A percentile compares a stretch with the other conserved stretches of the same genome.
Conservation (phyloP, 2,113 vertebrate species). For the Tautogolabrus adspersus region DNA sequence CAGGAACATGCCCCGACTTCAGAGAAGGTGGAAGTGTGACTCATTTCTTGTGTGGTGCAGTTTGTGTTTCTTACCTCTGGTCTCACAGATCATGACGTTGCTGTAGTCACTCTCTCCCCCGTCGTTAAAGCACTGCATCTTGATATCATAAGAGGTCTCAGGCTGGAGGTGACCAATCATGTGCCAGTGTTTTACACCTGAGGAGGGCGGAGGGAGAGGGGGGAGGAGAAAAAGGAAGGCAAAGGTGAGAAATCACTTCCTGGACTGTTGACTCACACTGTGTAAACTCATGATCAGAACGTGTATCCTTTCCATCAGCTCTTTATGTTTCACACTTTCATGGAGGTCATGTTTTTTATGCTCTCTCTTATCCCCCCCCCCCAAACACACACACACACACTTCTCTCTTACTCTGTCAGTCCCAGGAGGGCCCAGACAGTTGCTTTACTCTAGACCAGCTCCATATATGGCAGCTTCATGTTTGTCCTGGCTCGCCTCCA, state of each 20-base stretch:
- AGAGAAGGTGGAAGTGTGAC: constrained; percentile 40
- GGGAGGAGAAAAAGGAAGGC: not conserved
- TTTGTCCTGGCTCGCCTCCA: constrained; percentile 84
- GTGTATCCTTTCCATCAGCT: constrained; percentile 14
- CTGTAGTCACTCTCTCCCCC: constrained; percentile 95
- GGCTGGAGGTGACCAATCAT: constrained; percentile 93
- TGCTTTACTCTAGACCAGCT: constrained; percentile 77
- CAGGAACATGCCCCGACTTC: constrained; percentile 64
- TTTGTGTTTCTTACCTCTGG: constrained; percentile 86
- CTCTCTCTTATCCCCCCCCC: constrained; percentile 12
- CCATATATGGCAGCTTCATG: constrained; percentile 84
- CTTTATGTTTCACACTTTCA: constrained; percentile 36
- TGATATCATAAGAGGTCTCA: constrained; percentile 96
- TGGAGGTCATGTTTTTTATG: constrained; percentile 62
- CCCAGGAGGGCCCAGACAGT: constrained; percentile 73
- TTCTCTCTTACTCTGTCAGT: constrained; percentile 42
- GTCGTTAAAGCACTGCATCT: constrained; percentile 96
- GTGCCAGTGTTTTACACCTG: constrained; percentile 93
- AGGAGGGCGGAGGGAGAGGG: not conserved
- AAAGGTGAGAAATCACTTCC: constrained; percentile 52
- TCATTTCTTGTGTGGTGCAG: constrained; percentile 10
- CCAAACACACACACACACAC: not conserved
- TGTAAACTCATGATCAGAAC: constrained; percentile 9
- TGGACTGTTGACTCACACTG: constrained; percentile 41
- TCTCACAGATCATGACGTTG: constrained; percentile 98